Base-by-base conservation (phyloP, 2,888 invertebrate species). In the Malthinus flaveolus region DNA sequence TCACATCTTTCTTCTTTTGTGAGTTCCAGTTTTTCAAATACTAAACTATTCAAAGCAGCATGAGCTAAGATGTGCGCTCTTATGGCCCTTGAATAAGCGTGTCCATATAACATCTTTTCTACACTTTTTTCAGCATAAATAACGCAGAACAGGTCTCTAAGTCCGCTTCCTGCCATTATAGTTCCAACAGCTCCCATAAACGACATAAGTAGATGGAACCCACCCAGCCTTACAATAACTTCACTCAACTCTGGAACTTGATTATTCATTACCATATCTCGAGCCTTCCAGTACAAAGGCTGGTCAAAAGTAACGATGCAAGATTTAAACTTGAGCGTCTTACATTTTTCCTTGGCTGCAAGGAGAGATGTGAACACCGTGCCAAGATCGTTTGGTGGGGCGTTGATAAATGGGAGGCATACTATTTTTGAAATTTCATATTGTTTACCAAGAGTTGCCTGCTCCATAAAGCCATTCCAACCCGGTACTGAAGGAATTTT, bases 331-430 rank as follows among this genome's bases (percentile, higher is more conserved):
- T 34, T 7, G 7, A 33, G 10, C 9, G 9, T 7, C n/a, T 44
- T 33, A 34, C 33, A 45, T 44, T 48, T 60, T 47, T 39, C 46
- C 23, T 15, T 44, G 10, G 52, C 68, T 62, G 34, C 62, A 53
- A 37, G 44, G 34, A 76, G 64, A 61, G 71, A 58, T 34, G 74
- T 73, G 36, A 63, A 67, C 36, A 75, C 64, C 23, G 72, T 75
- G 52, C 69, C 58, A 44, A 61, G 69, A 56, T 75, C 62, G 59
- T 64, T 69, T 31, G 74, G 69, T 46, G 71, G 72, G 46, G 68
- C 63, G 61, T 74, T 64, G 39, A 76, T 72, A 52, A 76, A 77
- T 39, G 72, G 76, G 35, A 73, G 58, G 66, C 62, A 72, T 42
- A 60, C 49, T 59, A 75, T 57, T 45, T 66, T 53, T 51, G 70